Percentiles rank a stretch among this genome's conserved stretches.
These are phyloP conservation scores for Nannobrachium achirus DNA, from an alignment of 2,113 vertebrate species.

Conservation along the genomic window DNA sequence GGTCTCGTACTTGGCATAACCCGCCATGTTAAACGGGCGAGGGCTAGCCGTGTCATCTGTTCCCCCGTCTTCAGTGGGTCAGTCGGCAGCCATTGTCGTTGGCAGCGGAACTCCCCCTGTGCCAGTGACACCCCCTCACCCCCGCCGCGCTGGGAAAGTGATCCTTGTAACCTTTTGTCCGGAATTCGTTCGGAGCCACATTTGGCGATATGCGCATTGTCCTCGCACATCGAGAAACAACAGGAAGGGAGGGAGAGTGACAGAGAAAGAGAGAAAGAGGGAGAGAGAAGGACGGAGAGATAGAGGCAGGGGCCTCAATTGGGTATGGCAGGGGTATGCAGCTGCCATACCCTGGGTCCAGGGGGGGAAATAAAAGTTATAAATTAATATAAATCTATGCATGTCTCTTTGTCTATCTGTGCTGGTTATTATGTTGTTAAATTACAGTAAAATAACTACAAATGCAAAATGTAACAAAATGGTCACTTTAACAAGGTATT, in stretches of 20 bases:
- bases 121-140: conserved; percentile 48
- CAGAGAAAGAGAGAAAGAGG: not conserved
- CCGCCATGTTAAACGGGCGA: conserved; percentile 84
- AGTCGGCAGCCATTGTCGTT: conserved; percentile 51
- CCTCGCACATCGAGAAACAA: conserved; percentile 40
- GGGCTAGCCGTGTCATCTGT: conserved; percentile 83
- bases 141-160: conserved; percentile 71
- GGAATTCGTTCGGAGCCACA: conserved; percentile 52
- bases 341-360: no score
- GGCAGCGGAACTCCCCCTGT: conserved; percentile 41
- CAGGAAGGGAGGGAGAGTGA: not conserved
- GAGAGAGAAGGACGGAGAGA: not conserved
- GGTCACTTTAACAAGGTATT: no score
- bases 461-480: no score
- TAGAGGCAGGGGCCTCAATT: no score
- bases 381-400: no score
- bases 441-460: no score
- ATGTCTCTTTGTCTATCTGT: no score
- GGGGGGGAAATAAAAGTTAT: no score
- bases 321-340: not conserved
- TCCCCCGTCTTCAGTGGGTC: conserved; percentile 72
- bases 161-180: conserved; percentile 74
- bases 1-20: conserved; percentile 83
- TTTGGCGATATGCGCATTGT: conserved; percentile 66
- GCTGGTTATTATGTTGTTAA: no score